Conservation (phyloP, 1,140 invertebrate species). For the Drosophila leontia region DNA sequence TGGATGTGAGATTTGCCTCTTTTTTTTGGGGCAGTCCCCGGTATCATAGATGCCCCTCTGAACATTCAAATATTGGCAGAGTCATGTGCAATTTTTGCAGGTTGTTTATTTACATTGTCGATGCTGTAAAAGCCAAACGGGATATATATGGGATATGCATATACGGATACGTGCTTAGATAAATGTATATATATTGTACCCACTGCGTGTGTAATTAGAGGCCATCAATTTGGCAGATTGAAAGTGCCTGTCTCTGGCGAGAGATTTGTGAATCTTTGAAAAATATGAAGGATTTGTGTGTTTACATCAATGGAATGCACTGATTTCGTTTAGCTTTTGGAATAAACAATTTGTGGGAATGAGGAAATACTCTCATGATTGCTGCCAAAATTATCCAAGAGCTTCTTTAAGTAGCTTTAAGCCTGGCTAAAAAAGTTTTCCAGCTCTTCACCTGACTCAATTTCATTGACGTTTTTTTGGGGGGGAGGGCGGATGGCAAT, state of each 20-base stretch:
- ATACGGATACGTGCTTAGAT: neutral
- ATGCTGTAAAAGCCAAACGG: constrained; percentile 43
- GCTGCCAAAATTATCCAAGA: constrained; percentile 17
- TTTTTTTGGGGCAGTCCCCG: constrained; percentile 34
- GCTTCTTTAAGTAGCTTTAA: constrained; percentile 34
- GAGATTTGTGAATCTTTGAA: constrained; percentile 41
- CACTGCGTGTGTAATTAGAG: constrained; percentile 45
- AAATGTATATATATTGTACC: constrained; percentile 8
- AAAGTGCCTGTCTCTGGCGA: constrained; percentile 39
- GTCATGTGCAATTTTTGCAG: constrained; percentile 41
- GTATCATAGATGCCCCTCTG: constrained; percentile 19
- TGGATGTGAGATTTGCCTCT: constrained; percentile 3
- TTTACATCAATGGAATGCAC: constrained; percentile 30
- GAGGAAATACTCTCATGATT: constrained; percentile 9
- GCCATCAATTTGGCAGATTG: constrained; percentile 52
- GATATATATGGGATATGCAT: constrained; percentile 1
- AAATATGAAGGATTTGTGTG: constrained; percentile 47
- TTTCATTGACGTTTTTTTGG: constrained; percentile 21
- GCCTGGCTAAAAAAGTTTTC: constrained; percentile 18
- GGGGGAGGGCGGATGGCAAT: constrained; percentile 20
- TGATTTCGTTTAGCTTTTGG: neutral
- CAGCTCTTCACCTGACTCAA: constrained; percentile 5
- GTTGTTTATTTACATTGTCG: constrained; percentile 61
- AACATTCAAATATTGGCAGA: constrained; percentile 52
- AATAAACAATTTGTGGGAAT: constrained; percentile 28